Conservation (phyloP, 2,797 vertebrate species). For the Diceros bicornis region DNA sequence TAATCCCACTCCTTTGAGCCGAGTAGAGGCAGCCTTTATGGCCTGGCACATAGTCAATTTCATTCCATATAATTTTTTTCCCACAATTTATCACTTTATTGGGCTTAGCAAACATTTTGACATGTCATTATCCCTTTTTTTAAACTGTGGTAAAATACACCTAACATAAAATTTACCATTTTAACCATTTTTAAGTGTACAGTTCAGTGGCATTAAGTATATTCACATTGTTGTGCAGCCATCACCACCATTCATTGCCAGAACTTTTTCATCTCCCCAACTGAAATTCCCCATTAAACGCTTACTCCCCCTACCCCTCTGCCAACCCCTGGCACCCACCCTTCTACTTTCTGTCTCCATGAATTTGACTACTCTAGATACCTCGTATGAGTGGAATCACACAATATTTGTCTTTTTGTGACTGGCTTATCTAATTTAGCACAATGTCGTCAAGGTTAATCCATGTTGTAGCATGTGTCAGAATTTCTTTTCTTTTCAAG, state of each 20-base stretch:
- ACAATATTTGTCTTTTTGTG: neutral
- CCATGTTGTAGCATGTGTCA: fast-evolving
- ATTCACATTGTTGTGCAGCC: no score
- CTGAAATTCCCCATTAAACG: neutral
- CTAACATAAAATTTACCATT: neutral
- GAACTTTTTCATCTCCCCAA: neutral
- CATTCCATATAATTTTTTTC: neutral
- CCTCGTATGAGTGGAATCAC: fast-evolving
- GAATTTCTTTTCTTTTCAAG: neutral
- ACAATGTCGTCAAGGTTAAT: neutral
- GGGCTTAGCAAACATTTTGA: conserved; percentile 17
- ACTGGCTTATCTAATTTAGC: no score
- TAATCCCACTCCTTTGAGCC: neutral
- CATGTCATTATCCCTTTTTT: neutral
- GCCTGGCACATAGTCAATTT: neutral
- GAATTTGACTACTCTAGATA: neutral
- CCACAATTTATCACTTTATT: conserved; percentile 22
- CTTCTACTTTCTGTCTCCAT: fast-evolving
- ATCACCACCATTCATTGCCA: neutral
- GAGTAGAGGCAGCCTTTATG: neutral
- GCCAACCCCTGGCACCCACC: neutral
- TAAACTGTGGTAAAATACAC: neutral
- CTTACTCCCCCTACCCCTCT: fast-evolving
- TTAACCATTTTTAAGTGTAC: neutral
- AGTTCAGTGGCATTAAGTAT: neutral